phyloP scores from a whole-genome alignment of 2,113 vertebrate species.

The Perognathus longimembris region DNA sequence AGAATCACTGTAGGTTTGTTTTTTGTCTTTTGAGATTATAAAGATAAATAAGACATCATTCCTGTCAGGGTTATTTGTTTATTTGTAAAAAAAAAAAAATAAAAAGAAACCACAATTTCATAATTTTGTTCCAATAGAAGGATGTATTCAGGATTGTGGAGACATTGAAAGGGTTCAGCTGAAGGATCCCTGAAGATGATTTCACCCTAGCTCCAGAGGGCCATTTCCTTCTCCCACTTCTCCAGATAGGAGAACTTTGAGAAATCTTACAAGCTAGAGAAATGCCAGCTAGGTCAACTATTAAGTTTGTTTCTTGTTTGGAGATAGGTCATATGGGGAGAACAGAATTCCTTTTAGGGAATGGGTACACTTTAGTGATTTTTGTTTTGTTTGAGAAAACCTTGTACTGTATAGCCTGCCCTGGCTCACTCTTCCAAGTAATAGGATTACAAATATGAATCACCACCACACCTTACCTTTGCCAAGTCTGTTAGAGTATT shows the following conservation, averaged over 20 bases:
- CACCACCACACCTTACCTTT: neutral
- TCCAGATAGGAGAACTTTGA: constrained; percentile 25
- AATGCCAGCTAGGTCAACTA: neutral
- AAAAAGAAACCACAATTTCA: neutral
- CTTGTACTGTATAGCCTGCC: neutral
- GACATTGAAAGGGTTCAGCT: constrained; percentile 26
- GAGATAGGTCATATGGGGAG: neutral
- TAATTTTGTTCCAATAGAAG: neutral
- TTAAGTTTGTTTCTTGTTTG: constrained; percentile 22
- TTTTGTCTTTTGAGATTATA: neutral
- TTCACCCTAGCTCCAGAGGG: neutral
- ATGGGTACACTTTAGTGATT: neutral
- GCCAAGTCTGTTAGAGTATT: neutral
- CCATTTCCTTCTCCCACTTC: neutral
- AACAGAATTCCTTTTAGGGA: constrained; percentile 6
- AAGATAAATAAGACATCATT: neutral
- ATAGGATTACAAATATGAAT: neutral
- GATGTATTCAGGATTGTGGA: neutral
- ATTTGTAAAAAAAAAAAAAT: neutral
- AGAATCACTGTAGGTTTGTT: constrained; percentile 14
- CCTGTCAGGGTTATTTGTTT: neutral
- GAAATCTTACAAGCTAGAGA: neutral
- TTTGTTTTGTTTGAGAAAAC: neutral
- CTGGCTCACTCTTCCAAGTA: neutral
- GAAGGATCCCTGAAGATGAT: neutral